Percentiles rank a stretch among this genome's conserved stretches.
Evolutionary conservation across 2,888 invertebrate genomes (phyloP).

Genomic region (Cremastobaeus sp.): DNA sequence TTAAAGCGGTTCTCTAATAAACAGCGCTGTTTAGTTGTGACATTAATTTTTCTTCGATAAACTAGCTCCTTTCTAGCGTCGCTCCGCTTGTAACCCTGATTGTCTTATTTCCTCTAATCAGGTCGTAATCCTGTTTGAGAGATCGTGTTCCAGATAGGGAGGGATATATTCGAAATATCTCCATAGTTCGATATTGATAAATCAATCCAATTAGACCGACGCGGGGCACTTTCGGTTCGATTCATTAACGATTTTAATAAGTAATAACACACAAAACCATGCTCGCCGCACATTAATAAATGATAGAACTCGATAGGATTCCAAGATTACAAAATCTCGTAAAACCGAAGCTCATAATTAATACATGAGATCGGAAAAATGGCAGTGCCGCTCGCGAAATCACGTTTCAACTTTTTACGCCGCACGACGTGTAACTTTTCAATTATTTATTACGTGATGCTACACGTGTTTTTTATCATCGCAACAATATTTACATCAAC

Average conservation of each 20-base stretch:
- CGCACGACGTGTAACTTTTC: conserved; percentile 46
- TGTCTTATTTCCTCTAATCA: conserved; percentile 45
- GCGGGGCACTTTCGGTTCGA: neutral
- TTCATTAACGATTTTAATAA: conserved; percentile 34
- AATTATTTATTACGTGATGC: conserved; percentile 54
- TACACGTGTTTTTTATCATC: conserved; percentile 57
- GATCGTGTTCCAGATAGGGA: conserved; percentile 36
- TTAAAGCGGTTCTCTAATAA: conserved; percentile 47
- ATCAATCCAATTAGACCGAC: conserved; percentile 38
- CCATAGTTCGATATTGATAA: conserved; percentile 39
- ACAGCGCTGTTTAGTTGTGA: conserved; percentile 23
- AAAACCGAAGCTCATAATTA: conserved; percentile 42
- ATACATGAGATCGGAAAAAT: conserved; percentile 49
- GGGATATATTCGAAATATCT: conserved; percentile 23
- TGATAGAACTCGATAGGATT: conserved; percentile 25
- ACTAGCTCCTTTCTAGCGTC: conserved; percentile 24
- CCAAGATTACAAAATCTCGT: conserved; percentile 41
- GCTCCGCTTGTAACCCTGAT: conserved; percentile 19
- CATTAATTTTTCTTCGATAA: conserved; percentile 44
- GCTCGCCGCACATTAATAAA: conserved; percentile 29
- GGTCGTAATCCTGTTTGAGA: conserved; percentile 25
- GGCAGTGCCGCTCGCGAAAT: conserved; percentile 24
- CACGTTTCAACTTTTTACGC: conserved; percentile 52
- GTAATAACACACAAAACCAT: conserved; percentile 29
- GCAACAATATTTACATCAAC: conserved; percentile 56